Conservation (phyloP, 2,888 invertebrate species). For the Scaptomyza tumidula region DNA sequence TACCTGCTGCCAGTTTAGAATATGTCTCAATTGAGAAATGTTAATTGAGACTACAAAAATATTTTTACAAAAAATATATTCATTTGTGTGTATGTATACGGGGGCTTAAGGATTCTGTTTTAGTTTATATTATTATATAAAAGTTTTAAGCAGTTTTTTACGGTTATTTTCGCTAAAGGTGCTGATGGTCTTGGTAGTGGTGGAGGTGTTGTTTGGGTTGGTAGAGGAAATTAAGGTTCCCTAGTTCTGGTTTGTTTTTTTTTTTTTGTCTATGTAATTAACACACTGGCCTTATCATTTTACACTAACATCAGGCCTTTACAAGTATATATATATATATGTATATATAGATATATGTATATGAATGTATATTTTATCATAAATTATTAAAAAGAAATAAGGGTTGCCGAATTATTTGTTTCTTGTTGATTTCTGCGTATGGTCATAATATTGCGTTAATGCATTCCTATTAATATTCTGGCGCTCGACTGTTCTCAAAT, state of each 20-base stretch:
- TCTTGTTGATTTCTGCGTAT: conserved; percentile 14
- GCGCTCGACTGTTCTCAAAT: conserved; percentile 23
- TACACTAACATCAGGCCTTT: conserved; percentile 43
- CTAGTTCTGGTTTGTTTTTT: conserved; percentile 41
- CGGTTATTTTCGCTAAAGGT: conserved; percentile 12
- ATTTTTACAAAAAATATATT: conserved; percentile 55
- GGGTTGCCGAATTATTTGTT: conserved; percentile 21
- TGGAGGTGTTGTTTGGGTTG: conserved; percentile 10
- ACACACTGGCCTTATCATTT: conserved; percentile 9
- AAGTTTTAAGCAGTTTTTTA: conserved; percentile 16
- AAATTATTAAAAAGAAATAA: conserved; percentile 44
- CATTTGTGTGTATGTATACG: conserved; percentile 25
- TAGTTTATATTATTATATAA: conserved; percentile 16
- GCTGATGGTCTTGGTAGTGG: conserved; percentile 38
- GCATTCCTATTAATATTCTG: conserved; percentile 12
- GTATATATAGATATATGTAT: not conserved
- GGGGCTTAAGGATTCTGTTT: conserved; percentile 4
- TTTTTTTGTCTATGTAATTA: conserved; percentile 10
- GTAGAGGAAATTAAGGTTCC: conserved; percentile 47
- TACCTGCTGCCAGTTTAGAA: conserved; percentile 42
- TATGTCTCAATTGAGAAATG: conserved; percentile 35
- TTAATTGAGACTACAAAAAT: conserved; percentile 45
- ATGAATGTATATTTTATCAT: conserved; percentile 24
- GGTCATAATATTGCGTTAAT: conserved; percentile 23
- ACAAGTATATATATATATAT: not conserved